Evolutionary conservation across 1,140 invertebrate genomes (phyloP), one percentile per base, ranked within the genome.

Genomic region (Bradysia coprophila): DNA sequence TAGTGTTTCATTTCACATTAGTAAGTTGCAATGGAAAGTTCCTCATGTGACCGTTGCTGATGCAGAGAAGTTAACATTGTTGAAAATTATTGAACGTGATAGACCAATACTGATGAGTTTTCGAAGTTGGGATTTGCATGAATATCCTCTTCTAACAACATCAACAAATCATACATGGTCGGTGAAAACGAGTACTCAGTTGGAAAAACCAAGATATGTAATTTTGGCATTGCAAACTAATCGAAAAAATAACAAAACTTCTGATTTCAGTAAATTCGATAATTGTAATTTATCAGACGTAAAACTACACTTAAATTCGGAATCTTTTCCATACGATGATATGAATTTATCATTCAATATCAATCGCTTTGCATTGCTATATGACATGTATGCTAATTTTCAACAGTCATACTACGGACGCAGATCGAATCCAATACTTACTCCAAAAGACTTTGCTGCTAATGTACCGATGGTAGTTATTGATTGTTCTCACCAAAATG

Each of bases 71-170:
- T 31, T 55, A 21, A 42, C 44, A 10, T 28, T 53, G 13, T 38
- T 54, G 8, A 52, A 53, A 40, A 43, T 41, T 23, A 48, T 54
- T 39, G 45, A 51, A 38, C 52, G 41, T 39, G 47, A 52, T 40
- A 52, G 18, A 38, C 5, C n/a, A 18, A 38, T 38, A 36, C 20
- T 40, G 18, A 51, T 61, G 9, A 46, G 52, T 41, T 61, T 57
- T 45, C 49, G 55, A 20, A 46, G 44, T 1, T 60, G 60, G 58
- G 52, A 61, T 41, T 32, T 61, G 11, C 55, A 59, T 46, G 54
- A 62, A 41, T 59, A 59, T 54, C 53, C 56, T 21, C 11, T 47
- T 4, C 38, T 63, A n/a, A 52, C 59, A n/a, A 22, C 31, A 16
- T 48, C 50, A 1, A 43, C 42, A 11, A 49, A 51, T 34, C 49